Evolutionary conservation across 2,797 vertebrate species (phyloP), one percentile per base, ranked within the genome.

Genomic region (Ficedula albicollis): DNA sequence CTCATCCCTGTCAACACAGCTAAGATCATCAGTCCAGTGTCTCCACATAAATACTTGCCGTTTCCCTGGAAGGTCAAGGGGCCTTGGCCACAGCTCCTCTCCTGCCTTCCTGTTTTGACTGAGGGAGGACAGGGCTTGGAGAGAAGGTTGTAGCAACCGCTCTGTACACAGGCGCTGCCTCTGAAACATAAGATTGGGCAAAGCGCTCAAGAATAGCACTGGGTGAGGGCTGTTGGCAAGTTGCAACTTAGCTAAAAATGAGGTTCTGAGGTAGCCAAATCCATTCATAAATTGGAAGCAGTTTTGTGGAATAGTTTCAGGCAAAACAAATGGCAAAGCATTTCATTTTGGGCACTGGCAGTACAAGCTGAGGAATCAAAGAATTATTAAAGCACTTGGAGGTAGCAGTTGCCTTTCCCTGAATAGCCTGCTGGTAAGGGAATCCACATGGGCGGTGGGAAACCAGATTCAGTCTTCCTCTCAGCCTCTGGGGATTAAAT

Each of bases 241-340:
- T 93, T 46, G 48, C 1, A 0, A 87, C 90, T 88, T 86, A 66
- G 77, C 91, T 95, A 90, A 96, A 96, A 97, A 92, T 79, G 90
- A 94, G 67, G 70, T 88, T 91, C 92, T 84, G 90, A 94, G 92
- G 88, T 96, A 96, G 94, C 96, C 96, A 97, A 97, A 95, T 96
- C 94, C 94, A 96, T 97, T 96, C 93, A 94, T 90, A 90, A 94
- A 95, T 79, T 97, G 95, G 95, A 97, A 95, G 94, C 88, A 95
- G 92, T 96, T 95, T 97, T 95, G 88, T 95, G 96, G 95, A 95
- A 95, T 90, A 88, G 89, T 97, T 97, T 97, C 95, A 97, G 94
- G 95, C 96, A 95, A 95, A 97, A 96, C 86, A 95, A 97, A 95
- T 94, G 95, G 95, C 92, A 95, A 95, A 94, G 70, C 74, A 14